phyloP scores from a whole-genome alignment of 2,888 invertebrate genomes.

The Andrena minutula region DNA sequence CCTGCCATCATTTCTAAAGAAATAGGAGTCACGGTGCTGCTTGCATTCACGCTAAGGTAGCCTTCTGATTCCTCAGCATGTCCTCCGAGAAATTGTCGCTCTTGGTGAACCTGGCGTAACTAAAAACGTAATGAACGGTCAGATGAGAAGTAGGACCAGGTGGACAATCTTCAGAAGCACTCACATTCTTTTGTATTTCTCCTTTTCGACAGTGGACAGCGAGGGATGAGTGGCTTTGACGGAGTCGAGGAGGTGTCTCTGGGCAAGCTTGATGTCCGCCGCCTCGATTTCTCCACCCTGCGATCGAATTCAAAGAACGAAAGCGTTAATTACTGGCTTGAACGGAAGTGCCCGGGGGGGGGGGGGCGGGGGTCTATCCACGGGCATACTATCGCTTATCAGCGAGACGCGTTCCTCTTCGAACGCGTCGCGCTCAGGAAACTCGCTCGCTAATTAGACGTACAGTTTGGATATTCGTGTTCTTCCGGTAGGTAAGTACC shows the following conservation, averaged over 20 bases:
- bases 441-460: constrained; percentile 74
- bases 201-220: constrained; percentile 89
- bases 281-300: constrained; percentile 57
- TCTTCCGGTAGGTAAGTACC: constrained; percentile 71
- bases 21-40: not conserved
- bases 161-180: constrained; percentile 78
- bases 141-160: not conserved
- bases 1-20: too few species aligned
- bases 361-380: constrained; percentile 42
- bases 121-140: constrained; percentile 76
- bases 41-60: constrained; percentile 87
- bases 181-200: constrained; percentile 92
- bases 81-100: constrained; percentile 87
- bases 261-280: constrained; percentile 83
- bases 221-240: constrained; percentile 91
- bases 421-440: constrained; percentile 66
- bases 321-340: constrained; percentile 59
- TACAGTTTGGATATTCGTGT: constrained; percentile 74
- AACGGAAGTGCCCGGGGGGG: constrained; percentile 34
- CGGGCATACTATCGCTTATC: constrained; percentile 67
- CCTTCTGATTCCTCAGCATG: constrained; percentile 86
- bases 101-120: constrained; percentile 88
- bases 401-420: constrained; percentile 40
- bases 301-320: constrained; percentile 21
- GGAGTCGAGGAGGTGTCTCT: constrained; percentile 89